Conservation (phyloP, 2,888 invertebrate genomes). For the Drosophila anceps region DNA sequence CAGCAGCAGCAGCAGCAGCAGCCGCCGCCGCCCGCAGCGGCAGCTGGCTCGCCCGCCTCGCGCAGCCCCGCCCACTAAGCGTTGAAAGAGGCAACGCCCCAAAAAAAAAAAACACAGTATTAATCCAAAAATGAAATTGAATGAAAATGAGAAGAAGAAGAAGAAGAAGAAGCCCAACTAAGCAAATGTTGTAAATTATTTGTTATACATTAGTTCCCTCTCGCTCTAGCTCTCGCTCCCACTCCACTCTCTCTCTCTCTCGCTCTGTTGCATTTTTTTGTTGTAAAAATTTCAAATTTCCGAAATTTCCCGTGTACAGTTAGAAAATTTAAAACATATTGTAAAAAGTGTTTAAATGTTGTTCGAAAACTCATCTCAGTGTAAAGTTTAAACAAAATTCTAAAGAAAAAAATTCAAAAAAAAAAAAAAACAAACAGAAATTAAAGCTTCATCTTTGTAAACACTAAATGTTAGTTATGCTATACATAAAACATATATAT, state of each 20-base stretch:
- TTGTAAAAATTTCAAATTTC: conserved; percentile 55
- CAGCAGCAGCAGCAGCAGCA: conserved; percentile 38
- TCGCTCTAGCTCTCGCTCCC: conserved; percentile 3
- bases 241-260: conserved; percentile 4
- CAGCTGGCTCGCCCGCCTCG: conserved; percentile 62
- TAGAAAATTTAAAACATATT: conserved; percentile 72
- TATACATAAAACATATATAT: conserved; percentile 34
- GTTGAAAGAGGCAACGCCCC: conserved; percentile 18
- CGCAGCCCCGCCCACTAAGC: conserved; percentile 73
- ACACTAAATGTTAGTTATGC: conserved; percentile 64
- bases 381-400: conserved; percentile 71
- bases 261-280: conserved; percentile 43
- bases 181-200: conserved; percentile 80
- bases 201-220: conserved; percentile 52
- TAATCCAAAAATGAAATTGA: conserved; percentile 51
- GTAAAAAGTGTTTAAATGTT: conserved; percentile 72
- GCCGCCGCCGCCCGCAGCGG: conserved; percentile 40
- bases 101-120: conserved; percentile 55
- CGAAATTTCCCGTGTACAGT: conserved; percentile 66
- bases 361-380: conserved; percentile 82
- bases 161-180: conserved; percentile 16
- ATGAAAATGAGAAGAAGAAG: not conserved
- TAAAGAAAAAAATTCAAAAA: conserved; percentile 30
- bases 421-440: conserved; percentile 8
- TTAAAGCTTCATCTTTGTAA: conserved; percentile 59